phyloP scores from a whole-genome alignment of 2,888 invertebrate genomes.

The Melanchra persicariae region DNA sequence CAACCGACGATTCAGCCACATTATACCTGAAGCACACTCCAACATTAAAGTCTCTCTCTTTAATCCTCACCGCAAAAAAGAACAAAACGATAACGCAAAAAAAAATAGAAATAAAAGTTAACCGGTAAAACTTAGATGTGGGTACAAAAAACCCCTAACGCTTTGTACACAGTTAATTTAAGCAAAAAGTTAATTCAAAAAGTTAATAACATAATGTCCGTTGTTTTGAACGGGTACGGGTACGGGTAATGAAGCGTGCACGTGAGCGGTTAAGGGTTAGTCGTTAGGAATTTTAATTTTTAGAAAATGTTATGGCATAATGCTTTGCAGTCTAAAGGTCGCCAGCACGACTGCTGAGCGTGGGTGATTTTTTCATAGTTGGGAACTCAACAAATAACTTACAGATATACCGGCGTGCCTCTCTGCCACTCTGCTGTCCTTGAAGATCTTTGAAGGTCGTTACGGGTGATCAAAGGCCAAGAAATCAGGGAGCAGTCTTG shows the following conservation, averaged over 20 bases:
- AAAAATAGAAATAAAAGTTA: conserved; percentile 37
- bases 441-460: too few relatives aligned
- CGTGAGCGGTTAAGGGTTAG: conserved; percentile 60
- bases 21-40: not conserved
- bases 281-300: not conserved
- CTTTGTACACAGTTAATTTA: conserved; percentile 56
- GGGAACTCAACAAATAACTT: too few relatives aligned
- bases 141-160: conserved; percentile 46
- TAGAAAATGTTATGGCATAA: not conserved
- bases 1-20: not conserved
- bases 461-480: too few relatives aligned
- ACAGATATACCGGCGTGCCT: too few relatives aligned
- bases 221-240: conserved; percentile 60
- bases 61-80: conserved; percentile 2
- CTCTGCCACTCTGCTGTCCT: too few relatives aligned
- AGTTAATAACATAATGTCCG: conserved; percentile 66
- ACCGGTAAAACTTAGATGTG: conserved; percentile 47
- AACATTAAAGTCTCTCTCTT: conserved; percentile 14
- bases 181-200: conserved; percentile 67
- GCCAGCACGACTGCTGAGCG: too few relatives aligned
- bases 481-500: too few relatives aligned
- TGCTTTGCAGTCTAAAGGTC: too few relatives aligned
- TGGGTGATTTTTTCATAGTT: too few relatives aligned
- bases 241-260: conserved; percentile 65
- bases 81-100: conserved; percentile 16